Base-by-base conservation (phyloP, 2,113 vertebrate species). In the Cryptotis parvus region DNA sequence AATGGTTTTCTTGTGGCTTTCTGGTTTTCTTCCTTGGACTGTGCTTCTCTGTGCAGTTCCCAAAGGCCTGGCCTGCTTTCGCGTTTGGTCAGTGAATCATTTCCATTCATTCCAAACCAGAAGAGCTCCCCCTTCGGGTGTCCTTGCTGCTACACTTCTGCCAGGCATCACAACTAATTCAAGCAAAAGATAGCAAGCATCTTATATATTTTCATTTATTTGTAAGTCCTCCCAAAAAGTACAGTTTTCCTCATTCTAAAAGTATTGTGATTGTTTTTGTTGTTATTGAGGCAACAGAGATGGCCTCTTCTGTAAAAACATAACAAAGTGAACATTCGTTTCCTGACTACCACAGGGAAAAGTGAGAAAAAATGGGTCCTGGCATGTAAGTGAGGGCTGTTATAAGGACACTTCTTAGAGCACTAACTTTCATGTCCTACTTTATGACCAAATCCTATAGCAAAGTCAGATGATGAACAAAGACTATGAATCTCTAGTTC, bases 71-170 rank as follows among this genome's bases (percentile, higher is more conserved):
- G 11, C 9, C 26, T n/a, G 33, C n/a, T 63, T 77, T 76, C 4
- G 7, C 37, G 2, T 73, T 82, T 69, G n/a, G 63, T 68, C 14
- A 4, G 49, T 35, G 16, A 37, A 20, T 35, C 63, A 31, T n/a
- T 91, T 58, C 41, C 2, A 5, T 52, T 55, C n/a, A 73, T 35
- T 92, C 68, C 58, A 88, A 91, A 61, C n/a, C 83, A 81, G 93
- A 89, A 89, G 91, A 80, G 86, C 70, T 72, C 94, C 88, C 66
- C 69, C 79, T 91, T 90, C 24, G 7, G 91, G 93, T 37, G n/a
- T 73, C 35, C 72, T 91, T 35, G 45, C 18, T 86, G n/a, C 43
- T 86, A 90, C 84, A 43, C n/a, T 69, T 92, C n/a, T 52, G 10
- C 6, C 24, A 75, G 58, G 39, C 45, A 45, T 26, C 68, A 14